Evolutionary conservation across 2,888 invertebrate species (phyloP), one percentile per base, ranked within the genome.

Genomic region (Lithophane ornitopus): DNA sequence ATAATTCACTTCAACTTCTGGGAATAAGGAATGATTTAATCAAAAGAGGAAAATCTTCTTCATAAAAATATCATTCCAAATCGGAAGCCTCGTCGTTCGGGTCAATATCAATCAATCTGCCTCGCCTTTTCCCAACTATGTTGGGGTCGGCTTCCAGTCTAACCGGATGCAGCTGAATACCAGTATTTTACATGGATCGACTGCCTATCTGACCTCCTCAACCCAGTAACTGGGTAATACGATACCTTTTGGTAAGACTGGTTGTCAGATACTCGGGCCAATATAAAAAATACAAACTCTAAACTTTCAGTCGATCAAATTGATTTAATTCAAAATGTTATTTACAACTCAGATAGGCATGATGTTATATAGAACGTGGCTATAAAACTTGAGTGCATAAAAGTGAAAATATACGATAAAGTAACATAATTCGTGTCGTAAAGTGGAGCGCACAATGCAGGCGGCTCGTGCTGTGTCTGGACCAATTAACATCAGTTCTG

Each of bases 251-350:
- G n/a, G n/a, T n/a, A n/a, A n/a, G n/a, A n/a, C n/a, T n/a, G n/a
- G n/a, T n/a, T n/a, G n/a, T n/a, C n/a, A n/a, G 4, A 34, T 34
- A 34, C 39, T 68, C 2, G n/a, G 9, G 26, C n/a, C 46, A 22
- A 46, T 41, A 39, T 58, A 34, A 34, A 34, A 34, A 34, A 34
- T 34, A 52, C 44, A 34, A 61, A 52, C 8, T 34, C 22, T 28
- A 7, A 70, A 75, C n/a, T 54, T 44, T 4, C 28, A 72, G 59
- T 63, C 12, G 41, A 61, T 59, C n/a, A 44, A 68, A 70, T 63
- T 76, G 67, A 76, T 84, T 63, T 44, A 80, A 68, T 80, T 56
- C 19, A 59, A 44, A 59, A 58, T 19, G 28, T 72, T 80, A 80
- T 70, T 80, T 63, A 56, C 46, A 76, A 72, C 12, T 74, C 68